These are phyloP conservation scores for Amorpha juglandis DNA, from an alignment of 2,888 invertebrate species.

Conservation along the genomic window DNA sequence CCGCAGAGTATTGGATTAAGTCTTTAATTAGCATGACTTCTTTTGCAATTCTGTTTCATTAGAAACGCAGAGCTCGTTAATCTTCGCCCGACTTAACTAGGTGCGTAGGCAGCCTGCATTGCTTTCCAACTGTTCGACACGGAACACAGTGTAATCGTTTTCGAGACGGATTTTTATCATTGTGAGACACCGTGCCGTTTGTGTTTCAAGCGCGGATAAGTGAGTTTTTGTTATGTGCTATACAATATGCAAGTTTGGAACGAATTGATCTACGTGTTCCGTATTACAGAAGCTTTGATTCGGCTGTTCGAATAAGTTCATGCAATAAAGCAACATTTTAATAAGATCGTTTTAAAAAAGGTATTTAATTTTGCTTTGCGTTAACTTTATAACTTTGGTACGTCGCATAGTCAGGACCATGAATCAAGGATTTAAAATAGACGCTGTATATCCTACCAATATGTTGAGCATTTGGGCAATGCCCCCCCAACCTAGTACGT, in stretches of 20 bases:
- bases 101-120: constrained; percentile 41
- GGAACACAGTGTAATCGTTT: constrained; percentile 39
- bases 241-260: constrained; percentile 66
- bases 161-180: constrained; percentile 41
- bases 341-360: too few relatives aligned
- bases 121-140: constrained; percentile 47
- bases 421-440: too few relatives aligned
- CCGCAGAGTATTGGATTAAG: constrained; percentile 53
- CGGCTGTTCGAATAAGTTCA: constrained; percentile 38
- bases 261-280: constrained; percentile 77
- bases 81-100: constrained; percentile 55
- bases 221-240: constrained; percentile 64
- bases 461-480: too few relatives aligned
- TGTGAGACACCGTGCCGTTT: constrained; percentile 44
- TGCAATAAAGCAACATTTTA: constrained; percentile 15
- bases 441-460: too few relatives aligned
- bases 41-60: constrained; percentile 54
- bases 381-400: too few relatives aligned
- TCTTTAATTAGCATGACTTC: constrained; percentile 58
- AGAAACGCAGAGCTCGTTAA: constrained; percentile 59
- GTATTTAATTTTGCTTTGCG: too few relatives aligned
- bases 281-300: constrained; percentile 71
- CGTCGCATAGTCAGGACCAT: too few relatives aligned
- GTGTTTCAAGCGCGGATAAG: constrained; percentile 52
- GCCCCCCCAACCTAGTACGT: too few relatives aligned